These are phyloP conservation scores for Crotalus tigris DNA, from an alignment of 2,113 vertebrate species.

Conservation along the genomic window DNA sequence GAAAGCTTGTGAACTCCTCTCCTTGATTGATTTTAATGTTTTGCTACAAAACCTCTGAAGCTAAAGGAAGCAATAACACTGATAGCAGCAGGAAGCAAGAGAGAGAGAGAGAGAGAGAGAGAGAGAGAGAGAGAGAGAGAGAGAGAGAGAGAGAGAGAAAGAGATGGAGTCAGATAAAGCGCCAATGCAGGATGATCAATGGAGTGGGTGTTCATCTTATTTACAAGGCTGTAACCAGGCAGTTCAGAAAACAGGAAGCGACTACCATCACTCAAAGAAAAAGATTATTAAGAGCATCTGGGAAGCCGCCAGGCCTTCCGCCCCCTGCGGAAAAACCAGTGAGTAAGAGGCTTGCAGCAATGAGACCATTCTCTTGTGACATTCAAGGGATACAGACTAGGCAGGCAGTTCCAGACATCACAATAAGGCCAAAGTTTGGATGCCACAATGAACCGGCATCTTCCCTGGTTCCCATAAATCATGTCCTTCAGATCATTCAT, in stretches of 20 bases:
- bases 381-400: neutral
- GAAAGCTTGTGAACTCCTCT: neutral
- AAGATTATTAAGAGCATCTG: slow-evolving; percentile 4
- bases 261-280: neutral
- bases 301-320: neutral
- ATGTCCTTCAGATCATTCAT: neutral
- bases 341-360: slow-evolving; percentile 1
- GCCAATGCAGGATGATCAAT: neutral
- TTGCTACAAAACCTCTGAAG: neutral
- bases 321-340: neutral
- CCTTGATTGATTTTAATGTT: neutral
- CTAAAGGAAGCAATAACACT: neutral
- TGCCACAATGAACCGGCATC: neutral
- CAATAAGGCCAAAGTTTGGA: neutral
- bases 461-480: neutral
- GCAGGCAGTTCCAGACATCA: neutral
- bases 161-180: neutral
- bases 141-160: neutral
- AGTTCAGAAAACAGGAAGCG: slow-evolving; percentile 24
- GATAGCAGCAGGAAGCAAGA: neutral
- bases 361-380: neutral
- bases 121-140: too few relatives aligned
- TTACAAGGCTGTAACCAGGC: slow-evolving; percentile 2
- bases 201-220: neutral
- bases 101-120: too few relatives aligned